These are phyloP conservation scores for Threskiornis aethiopicus DNA, from an alignment of 2,797 vertebrate genomes.

Conservation along the genomic window DNA sequence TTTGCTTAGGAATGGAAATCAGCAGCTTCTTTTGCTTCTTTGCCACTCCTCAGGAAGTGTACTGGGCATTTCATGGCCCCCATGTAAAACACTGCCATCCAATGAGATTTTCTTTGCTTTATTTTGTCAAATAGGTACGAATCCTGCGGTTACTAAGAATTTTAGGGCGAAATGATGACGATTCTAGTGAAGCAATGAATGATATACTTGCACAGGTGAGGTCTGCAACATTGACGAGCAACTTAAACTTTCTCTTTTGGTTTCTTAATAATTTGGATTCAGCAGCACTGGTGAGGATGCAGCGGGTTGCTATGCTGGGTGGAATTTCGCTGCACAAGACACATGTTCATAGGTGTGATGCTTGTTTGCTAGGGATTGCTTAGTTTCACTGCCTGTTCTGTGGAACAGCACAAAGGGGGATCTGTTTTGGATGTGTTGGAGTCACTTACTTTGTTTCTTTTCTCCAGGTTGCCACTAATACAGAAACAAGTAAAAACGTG, in stretches of 20 bases:
- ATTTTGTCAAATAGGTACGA: conserved; percentile 84
- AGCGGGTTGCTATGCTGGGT: not conserved
- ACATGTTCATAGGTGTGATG: not conserved
- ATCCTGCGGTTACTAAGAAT: conserved; percentile 98
- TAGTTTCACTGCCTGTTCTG: not conserved
- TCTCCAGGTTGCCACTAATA: conserved; percentile 96
- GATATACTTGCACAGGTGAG: conserved; percentile 99
- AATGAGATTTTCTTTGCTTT: not conserved
- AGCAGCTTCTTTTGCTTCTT: not conserved
- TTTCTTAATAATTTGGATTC: not conserved
- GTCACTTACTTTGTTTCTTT: not conserved
- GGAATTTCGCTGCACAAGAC: not conserved
- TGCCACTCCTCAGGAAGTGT: not conserved
- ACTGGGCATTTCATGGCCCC: not conserved
- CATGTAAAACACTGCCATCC: not conserved
- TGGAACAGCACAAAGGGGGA: not conserved
- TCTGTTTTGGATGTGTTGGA: not conserved
- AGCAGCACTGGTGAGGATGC: not conserved
- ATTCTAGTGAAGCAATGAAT: conserved; percentile 99
- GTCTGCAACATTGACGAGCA: not conserved
- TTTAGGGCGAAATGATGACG: conserved; percentile 95
- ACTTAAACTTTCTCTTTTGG: not conserved
- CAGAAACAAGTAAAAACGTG: conserved; percentile 99
- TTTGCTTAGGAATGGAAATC: not conserved
- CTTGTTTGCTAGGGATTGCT: not conserved